Percentiles rank a stretch among this genome's conserved stretches.
Evolutionary conservation across 2,113 vertebrate species (phyloP).

Genomic region (Pholis gunnellus): DNA sequence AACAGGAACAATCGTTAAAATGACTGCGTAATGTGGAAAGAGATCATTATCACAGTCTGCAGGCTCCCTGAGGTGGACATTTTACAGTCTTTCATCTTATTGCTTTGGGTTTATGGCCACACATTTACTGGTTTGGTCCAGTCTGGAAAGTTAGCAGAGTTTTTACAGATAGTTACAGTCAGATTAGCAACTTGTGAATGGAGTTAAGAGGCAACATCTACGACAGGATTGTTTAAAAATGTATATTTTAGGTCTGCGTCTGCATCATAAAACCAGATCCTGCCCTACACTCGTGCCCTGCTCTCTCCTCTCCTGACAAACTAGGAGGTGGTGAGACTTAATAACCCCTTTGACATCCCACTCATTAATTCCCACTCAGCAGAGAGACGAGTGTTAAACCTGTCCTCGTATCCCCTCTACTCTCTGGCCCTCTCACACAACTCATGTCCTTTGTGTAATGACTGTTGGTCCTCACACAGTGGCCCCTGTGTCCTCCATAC

Average conservation of each 20-base stretch:
- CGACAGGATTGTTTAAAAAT: no score
- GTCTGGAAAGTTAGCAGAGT: background rate
- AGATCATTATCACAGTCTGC: background rate
- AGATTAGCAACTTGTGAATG: background rate
- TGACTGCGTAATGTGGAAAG: background rate
- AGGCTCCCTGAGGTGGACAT: background rate
- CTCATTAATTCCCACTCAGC: constrained; percentile 37
- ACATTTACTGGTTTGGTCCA: background rate
- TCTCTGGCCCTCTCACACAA: constrained; percentile 13
- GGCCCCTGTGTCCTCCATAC: background rate
- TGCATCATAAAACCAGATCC: background rate
- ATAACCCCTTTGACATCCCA: constrained; percentile 19
- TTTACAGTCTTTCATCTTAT: background rate
- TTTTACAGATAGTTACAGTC: background rate
- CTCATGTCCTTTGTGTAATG: constrained; percentile 33
- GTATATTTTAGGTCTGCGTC: no score
- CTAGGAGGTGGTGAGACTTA: constrained; percentile 8
- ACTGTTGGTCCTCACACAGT: background rate
- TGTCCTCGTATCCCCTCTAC: constrained; percentile 15
- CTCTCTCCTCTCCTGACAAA: background rate
- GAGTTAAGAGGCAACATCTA: no score
- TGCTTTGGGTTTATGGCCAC: background rate
- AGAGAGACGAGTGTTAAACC: constrained; percentile 20
- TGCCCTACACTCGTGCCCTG: background rate
- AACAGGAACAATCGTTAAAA: background rate